Conservation (phyloP, 2,888 invertebrate genomes). For the Volucella inanis region DNA sequence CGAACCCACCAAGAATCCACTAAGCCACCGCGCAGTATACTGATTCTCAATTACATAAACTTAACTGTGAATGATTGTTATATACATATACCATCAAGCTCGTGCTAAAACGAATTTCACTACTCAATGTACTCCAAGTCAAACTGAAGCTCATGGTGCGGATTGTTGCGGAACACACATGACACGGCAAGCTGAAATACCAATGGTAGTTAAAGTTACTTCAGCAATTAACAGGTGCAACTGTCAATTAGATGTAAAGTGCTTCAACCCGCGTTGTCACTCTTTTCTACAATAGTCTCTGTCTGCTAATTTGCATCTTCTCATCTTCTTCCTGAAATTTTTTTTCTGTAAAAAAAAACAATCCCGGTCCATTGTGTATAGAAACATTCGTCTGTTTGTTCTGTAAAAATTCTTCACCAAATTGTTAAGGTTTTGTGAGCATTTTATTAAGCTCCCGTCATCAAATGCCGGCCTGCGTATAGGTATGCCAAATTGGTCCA, state of each 20-base stretch:
- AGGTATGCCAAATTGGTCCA: constrained; percentile 39
- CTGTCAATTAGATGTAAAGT: constrained; percentile 10
- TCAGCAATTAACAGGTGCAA: constrained; percentile 5
- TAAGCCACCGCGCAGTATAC: not conserved
- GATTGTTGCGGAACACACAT: constrained; percentile 20
- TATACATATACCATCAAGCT: constrained; percentile 46
- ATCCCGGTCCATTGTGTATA: constrained; percentile 23
- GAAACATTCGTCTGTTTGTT: not conserved
- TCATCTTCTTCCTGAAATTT: constrained; percentile 35
- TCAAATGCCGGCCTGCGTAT: not conserved
- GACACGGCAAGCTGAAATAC: not conserved
- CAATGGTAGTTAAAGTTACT: constrained; percentile 21
- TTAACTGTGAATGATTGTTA: constrained; percentile 53
- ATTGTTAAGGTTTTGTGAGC: constrained; percentile 24
- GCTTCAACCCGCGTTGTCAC: not conserved
- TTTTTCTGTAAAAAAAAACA: not conserved
- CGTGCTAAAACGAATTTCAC: constrained; percentile 29
- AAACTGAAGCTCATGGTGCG: not conserved
- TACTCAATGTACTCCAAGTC: not conserved
- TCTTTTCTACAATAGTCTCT: not conserved
- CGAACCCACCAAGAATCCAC: constrained; percentile 28
- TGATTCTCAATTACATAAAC: constrained; percentile 54
- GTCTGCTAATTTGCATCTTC: constrained; percentile 42
- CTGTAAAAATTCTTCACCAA: constrained; percentile 31
- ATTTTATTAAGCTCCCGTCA: not conserved